Conservation (phyloP, 2,888 invertebrate species). For the Deroplatys truncata region DNA sequence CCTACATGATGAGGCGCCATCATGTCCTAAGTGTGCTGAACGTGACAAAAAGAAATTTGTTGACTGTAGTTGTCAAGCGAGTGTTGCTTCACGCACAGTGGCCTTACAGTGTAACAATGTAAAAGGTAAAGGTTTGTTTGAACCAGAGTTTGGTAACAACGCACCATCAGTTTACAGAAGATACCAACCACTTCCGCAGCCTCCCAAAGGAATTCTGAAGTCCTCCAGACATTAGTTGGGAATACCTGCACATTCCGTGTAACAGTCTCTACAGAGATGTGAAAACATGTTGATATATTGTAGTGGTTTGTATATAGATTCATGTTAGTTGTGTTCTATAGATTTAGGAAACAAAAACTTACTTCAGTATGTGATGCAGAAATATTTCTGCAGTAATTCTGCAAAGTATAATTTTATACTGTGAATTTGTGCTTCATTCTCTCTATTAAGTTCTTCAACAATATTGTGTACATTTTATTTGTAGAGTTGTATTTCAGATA, state of each 20-base stretch:
- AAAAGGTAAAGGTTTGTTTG: background rate
- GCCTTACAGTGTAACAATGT: background rate
- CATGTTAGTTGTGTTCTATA: background rate
- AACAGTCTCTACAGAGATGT: too few species aligned
- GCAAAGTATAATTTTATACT: background rate
- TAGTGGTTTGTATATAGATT: background rate
- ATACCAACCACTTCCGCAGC: background rate
- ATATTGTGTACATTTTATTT: too few species aligned
- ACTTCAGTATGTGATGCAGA: background rate
- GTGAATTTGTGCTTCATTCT: background rate
- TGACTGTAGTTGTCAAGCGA: background rate
- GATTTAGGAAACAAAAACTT: background rate
- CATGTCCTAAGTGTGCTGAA: background rate
- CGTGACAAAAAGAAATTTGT: background rate
- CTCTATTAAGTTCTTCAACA: too few species aligned
- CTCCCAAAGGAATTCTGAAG: background rate
- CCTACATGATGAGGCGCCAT: background rate
- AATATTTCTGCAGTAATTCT: background rate
- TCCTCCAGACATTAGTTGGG: background rate
- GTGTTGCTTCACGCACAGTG: background rate
- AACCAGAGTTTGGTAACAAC: background rate
- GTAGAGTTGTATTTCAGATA: background rate
- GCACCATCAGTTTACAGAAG: background rate
- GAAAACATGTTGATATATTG: background rate
- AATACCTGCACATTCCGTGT: background rate